Conservation (phyloP, 2,888 invertebrate genomes). For the Drosophila subsilvestris region DNA sequence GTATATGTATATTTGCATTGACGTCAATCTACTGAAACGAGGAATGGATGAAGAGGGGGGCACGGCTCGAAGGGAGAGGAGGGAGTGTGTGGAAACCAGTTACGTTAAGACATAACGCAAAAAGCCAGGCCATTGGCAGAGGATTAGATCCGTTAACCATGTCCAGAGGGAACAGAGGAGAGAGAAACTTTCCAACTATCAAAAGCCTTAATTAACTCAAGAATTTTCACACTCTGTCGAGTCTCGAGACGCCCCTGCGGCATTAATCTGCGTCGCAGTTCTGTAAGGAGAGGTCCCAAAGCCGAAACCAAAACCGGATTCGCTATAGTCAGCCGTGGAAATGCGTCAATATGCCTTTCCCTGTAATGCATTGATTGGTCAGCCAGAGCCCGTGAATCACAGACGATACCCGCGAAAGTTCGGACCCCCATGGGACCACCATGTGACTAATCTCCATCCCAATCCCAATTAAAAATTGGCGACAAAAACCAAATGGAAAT, state of each 20-base stretch:
- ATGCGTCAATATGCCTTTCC: slow-evolving; percentile 34
- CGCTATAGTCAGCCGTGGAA: not conserved
- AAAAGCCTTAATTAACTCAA: slow-evolving; percentile 1
- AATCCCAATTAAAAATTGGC: slow-evolving; percentile 4
- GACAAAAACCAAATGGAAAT: slow-evolving; percentile 3
- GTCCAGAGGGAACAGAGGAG: not conserved
- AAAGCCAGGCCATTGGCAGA: slow-evolving; percentile 3
- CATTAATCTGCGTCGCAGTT: slow-evolving; percentile 31
- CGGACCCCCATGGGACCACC: slow-evolving; percentile 5
- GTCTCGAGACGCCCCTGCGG: not conserved
- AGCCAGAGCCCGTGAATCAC: slow-evolving; percentile 48
- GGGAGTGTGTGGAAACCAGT: slow-evolving; percentile 32
- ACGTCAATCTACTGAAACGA: slow-evolving; percentile 62
- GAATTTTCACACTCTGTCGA: slow-evolving; percentile 27
- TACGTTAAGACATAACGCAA: slow-evolving; percentile 27
- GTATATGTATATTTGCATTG: slow-evolving; percentile 72
- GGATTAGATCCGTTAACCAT: slow-evolving; percentile 30
- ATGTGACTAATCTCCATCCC: slow-evolving; percentile 36
- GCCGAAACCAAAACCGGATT: slow-evolving; percentile 25
- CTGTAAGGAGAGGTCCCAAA: slow-evolving; percentile 25
- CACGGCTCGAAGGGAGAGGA: slow-evolving; percentile 18
- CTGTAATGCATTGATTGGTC: slow-evolving; percentile 19
- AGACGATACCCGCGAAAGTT: slow-evolving; percentile 21
- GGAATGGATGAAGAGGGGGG: slow-evolving; percentile 19
- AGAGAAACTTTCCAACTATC: slow-evolving; percentile 19